Evolutionary conservation across 2,797 vertebrate species (phyloP), one percentile per base, ranked within the genome.

Genomic region (Premnoplex brunnescens): DNA sequence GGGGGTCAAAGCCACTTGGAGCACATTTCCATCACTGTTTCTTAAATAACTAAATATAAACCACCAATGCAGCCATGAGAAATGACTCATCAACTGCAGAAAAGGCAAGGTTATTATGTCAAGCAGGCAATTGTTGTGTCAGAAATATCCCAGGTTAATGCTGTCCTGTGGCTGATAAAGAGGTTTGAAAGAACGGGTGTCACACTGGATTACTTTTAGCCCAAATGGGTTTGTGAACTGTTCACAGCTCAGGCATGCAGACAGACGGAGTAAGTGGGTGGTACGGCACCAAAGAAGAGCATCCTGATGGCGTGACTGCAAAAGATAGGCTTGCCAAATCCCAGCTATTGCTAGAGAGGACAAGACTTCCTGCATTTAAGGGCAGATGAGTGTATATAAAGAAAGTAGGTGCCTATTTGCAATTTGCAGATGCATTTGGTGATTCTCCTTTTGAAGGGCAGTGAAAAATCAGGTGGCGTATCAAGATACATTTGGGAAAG

Each of bases 51-150:
- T 49, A 59, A 73, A 88, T 14, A 59, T 7, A 77, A 78, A 49
- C 12, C 16, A 68, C 14, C 27, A 52, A 49, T 10, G 10, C 28
- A 67, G 72, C 28, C 14, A 22, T 16, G 23, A 73, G 59, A 54
- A 69, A 56, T 7, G 24, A 76, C 10, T 37, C 43, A 46, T 23
- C 43, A 34, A 2, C 28, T 62, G 34, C 7, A 26, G 64, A 54
- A 79, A 71, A 51, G 10, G 37, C 17, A 30, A 0, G 0, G n/a
- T 36, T 19, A 8, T 62, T 22, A n/a, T 7, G 39, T 30, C n/a
- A 81, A 60, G 24, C 4, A 28, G 20, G 16, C 16, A 62, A 36
- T 37, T 24, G 0, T 0, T 2, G 3, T 32, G 18, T 14, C 46
- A 74, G 71, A 66, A 88, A 44, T 23, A 43, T 16, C 15, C 26